Base-by-base conservation (phyloP, 2,888 invertebrate genomes). In the Tetanocera ferruginea region DNA sequence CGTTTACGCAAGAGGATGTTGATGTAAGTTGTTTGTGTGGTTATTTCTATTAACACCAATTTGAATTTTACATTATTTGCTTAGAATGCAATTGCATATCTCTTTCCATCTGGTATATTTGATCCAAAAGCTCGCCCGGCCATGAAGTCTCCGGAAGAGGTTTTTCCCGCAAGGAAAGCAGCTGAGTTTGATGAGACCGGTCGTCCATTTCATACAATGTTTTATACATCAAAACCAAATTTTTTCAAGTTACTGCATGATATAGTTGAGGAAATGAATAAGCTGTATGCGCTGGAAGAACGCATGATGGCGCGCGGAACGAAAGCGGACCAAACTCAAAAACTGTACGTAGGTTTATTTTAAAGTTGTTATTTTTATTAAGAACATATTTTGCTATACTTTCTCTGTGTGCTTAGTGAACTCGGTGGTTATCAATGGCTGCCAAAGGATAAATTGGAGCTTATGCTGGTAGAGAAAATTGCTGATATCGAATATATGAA, bases 61-160 rank as follows among this genome's bases (percentile, higher is more conserved):
- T n/a, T 25, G 31, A 8, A 14, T 25, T 28, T 78, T 52, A n/a
- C n/a, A 17, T 69, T 23, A 43, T 14, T 28, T 43, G 1, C 17
- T 0, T 88, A 96, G 95, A 93, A 93, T 87, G 95, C 98, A 3
- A 96, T 99, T 83, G 92, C 93, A 81, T 99, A 99, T 90, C 91
- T 99, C n/a, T 95, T 99, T 85, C 99, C 99, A 5, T 98, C 98
- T 78, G 98, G 97, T 6, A 91, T 99, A 75, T 96, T 92, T 87
- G 96, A 97, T 76, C 93, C 93, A 82, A 93, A 92, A 83, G 98
- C 98, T 0, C 92, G 96, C 74, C 99, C 99, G 0, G 89, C 95
- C 19, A 95, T 99, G 96, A 94, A 94, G 87, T 95, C 95, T 31
- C 98, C 99, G 34, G 94, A 94, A 85, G 94, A 96, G 90, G 91